Evolutionary conservation across 2,888 invertebrate genomes (phyloP), one percentile per base, ranked within the genome.

Genomic region (Campopleginae sp.): DNA sequence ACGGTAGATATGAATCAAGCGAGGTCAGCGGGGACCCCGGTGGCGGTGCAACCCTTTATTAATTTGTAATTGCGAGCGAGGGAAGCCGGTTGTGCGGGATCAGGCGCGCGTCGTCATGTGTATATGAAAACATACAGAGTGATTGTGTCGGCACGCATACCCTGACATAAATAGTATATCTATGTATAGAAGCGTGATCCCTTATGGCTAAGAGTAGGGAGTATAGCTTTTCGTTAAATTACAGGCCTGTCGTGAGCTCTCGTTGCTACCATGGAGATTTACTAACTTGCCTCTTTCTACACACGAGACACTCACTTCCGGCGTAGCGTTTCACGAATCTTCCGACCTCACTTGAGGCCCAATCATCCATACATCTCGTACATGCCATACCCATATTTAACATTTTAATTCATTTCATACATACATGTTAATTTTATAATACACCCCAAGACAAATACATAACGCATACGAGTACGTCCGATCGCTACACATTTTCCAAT

Each of bases 11-110:
- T 91, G 90, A 91, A 91, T 91, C 91, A 91, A 80, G 82, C 86
- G 86, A 83, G 84, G 85, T 87, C 84, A 87, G 85, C 85, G 84
- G 79, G 83, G 86, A 80, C 79, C 77, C 71, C 82, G 80, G 75
- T 83, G 78, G 82, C 75, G 86, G 65, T 86, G 82, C 87, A 88
- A 90, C 91, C 91, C 89, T 91, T 91, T 91, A 91, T 91, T 91
- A 91, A 91, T 91, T 91, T 91, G 89, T 91, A 91, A 91, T 91
- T 91, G 91, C 89, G 85, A 89, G 86, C 89, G 84, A 84, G 83
- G 86, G 72, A 72, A 84, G 75, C 85, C 78, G 66, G 79, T 82
- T 85, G 58, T 27, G 79, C 76, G 82, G 78, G 51, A 76, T 48
- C 66, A 81, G 27, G 38, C 78, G 77, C 71, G 51, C 46, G 63